A percentile compares a stretch with the other conserved stretches of the same genome.
Evolutionary conservation across 2,888 invertebrate genomes (phyloP).

Genomic region (Eulithis testata): DNA sequence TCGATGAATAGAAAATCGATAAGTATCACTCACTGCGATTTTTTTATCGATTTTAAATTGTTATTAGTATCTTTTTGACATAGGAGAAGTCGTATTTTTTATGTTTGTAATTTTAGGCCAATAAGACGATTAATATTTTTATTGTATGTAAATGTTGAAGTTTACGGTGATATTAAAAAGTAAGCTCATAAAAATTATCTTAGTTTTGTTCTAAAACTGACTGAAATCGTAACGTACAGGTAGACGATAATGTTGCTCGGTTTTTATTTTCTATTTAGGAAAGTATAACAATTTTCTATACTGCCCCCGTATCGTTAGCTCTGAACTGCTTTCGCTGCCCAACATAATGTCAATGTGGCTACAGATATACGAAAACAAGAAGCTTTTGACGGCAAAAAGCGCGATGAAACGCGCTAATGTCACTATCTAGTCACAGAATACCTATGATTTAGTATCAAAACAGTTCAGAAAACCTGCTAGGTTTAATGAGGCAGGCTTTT

Average conservation of each 20-base stretch:
- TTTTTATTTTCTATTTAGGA: no score
- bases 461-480: no score
- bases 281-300: no score
- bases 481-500: no score
- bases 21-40: constrained; percentile 1
- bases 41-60: constrained; percentile 15
- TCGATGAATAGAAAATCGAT: neutral
- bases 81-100: constrained; percentile 6
- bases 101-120: constrained; percentile 12
- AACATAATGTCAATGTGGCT: no score
- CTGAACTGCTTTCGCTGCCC: no score
- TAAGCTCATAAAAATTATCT: neutral
- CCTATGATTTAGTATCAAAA: no score
- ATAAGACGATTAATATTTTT: constrained; percentile 11
- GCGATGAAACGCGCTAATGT: no score
- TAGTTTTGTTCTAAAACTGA: neutral
- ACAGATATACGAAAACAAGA: no score
- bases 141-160: constrained; percentile 3
- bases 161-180: constrained; percentile 2
- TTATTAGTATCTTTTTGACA: neutral
- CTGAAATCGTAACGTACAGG: neutral
- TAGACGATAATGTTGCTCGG: neutral
- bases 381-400: no score
- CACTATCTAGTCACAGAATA: no score
- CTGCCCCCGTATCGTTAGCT: no score